phyloP scores from a whole-genome alignment of 2,888 invertebrate genomes.

The Clanis bilineata region DNA sequence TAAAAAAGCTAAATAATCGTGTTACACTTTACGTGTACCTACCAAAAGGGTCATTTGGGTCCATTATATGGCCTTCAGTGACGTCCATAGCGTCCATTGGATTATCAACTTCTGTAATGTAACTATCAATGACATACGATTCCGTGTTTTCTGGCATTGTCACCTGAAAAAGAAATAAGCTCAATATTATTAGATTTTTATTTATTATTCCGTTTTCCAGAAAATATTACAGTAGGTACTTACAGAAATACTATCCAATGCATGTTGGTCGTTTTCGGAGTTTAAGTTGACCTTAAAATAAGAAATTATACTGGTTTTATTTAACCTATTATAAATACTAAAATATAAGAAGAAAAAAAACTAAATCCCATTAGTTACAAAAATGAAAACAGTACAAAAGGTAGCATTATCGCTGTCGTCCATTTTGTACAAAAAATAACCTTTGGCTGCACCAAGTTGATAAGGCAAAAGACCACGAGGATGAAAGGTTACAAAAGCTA shows the following conservation, averaged over 20 bases:
- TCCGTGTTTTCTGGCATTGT: constrained; percentile 16
- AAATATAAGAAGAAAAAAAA: no score
- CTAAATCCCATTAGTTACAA: no score
- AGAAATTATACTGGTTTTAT: no score
- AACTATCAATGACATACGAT: constrained; percentile 17
- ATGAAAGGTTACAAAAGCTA: no score
- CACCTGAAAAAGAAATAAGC: not conserved
- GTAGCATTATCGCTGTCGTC: no score
- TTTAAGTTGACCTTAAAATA: constrained; percentile 2
- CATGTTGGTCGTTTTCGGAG: not conserved
- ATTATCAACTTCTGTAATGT: not conserved
- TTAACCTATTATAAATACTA: no score
- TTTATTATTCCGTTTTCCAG: not conserved
- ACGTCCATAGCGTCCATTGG: not conserved
- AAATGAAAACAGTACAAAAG: no score
- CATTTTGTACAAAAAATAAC: no score
- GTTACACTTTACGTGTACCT: not conserved
- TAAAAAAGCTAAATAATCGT: no score
- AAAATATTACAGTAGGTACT: not conserved
- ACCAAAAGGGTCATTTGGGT: constrained; percentile 9
- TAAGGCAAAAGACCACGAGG: no score
- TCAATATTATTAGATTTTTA: not conserved
- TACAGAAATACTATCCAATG: constrained; percentile 1
- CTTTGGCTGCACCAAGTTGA: no score
- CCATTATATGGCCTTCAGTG: not conserved